Evolutionary conservation across 64 coral and sea anemone species (phyloP).

Genomic region (Dendrophyllia cribrosa): DNA sequence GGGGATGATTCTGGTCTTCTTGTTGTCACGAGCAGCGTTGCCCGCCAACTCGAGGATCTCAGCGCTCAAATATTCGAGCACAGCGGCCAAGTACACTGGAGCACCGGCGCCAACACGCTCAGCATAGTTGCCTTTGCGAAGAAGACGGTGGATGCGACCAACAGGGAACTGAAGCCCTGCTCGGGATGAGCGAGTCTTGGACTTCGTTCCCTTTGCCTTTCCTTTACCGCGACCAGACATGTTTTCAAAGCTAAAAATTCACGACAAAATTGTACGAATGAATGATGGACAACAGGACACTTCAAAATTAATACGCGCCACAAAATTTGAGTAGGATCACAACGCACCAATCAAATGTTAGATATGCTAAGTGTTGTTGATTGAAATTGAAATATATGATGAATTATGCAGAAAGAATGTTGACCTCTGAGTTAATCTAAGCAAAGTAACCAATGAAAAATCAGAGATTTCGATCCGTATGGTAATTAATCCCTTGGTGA

Average conservation of each 20-base stretch:
- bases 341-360: slow-evolving; percentile 1
- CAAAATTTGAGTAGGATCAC: background rate
- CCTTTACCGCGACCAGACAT: slow-evolving; percentile 44
- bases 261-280: background rate
- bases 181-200: background rate
- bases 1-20: slow-evolving; percentile 33
- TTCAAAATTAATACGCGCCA: background rate
- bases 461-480: background rate
- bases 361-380: background rate
- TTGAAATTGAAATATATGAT: slow-evolving; percentile 24
- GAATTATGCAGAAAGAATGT: background rate
- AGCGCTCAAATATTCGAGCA: slow-evolving; percentile 16
- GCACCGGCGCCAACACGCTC: slow-evolving; percentile 16
- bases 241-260: background rate
- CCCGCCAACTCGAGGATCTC: slow-evolving; percentile 26
- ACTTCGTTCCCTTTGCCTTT: slow-evolving; percentile 42
- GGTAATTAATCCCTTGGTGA: background rate
- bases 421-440: background rate
- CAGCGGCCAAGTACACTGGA: slow-evolving; percentile 5
- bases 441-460: background rate
- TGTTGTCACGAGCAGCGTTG: slow-evolving; percentile 28
- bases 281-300: background rate
- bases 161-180: slow-evolving; percentile 19
- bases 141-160: slow-evolving; percentile 12
- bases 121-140: slow-evolving; percentile 13